Percentiles rank a stretch among this genome's conserved stretches.
Conservation (phyloP, 2,113 vertebrate species). For the Chamaea fasciata region DNA sequence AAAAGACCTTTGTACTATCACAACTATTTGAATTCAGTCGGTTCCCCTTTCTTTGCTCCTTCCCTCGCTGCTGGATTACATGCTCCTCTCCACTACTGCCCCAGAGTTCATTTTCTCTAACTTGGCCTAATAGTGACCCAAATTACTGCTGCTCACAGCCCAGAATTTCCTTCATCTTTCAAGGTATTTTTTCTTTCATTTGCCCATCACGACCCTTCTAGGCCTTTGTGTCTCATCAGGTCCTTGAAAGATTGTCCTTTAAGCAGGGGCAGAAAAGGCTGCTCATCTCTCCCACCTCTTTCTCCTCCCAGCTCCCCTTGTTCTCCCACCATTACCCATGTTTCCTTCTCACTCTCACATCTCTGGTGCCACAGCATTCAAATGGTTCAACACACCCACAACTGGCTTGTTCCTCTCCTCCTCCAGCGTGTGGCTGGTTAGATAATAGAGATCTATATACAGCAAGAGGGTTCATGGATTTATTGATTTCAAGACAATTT, state of each 20-base stretch:
- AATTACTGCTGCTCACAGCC: neutral
- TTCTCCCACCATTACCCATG: accelerated
- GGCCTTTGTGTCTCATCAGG: accelerated
- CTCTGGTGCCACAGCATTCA: neutral
- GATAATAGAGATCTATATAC: neutral
- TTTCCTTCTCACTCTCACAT: neutral
- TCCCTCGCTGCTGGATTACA: accelerated
- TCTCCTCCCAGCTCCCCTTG: neutral
- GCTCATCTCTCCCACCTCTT: neutral
- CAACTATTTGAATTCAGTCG: neutral
- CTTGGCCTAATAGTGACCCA: neutral
- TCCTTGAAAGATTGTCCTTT: neutral
- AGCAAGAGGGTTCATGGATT: neutral
- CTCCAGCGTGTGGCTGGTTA: neutral
- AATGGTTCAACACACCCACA: neutral
- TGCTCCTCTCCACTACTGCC: neutral
- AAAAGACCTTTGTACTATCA: neutral
- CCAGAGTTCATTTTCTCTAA: neutral
- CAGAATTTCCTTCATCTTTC: neutral
- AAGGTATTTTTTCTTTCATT: neutral
- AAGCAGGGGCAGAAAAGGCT: neutral
- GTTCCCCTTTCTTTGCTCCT: neutral
- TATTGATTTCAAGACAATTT: neutral
- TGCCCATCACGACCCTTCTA: neutral
- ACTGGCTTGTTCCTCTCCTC: neutral